Conservation (phyloP, 2,888 invertebrate genomes). For the Taenaris catops region DNA sequence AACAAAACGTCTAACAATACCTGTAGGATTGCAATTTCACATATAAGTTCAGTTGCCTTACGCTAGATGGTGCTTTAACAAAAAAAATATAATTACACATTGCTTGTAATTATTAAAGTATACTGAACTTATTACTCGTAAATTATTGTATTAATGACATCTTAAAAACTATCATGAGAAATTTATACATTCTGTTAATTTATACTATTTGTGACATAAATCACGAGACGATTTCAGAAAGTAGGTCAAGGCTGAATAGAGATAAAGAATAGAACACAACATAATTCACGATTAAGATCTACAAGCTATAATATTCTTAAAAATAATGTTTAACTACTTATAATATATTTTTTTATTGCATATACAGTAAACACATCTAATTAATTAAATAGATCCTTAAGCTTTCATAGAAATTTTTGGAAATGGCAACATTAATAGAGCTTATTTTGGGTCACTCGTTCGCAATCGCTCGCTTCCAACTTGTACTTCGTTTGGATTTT, state of each 20-base stretch:
- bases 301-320: no score
- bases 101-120: no score
- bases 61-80: constrained; percentile 2
- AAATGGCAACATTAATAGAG: constrained; percentile 69
- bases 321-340: no score
- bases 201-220: constrained; percentile 20
- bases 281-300: no score
- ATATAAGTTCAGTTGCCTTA: neutral
- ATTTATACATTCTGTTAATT: no score
- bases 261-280: constrained; percentile 17
- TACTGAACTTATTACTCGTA: no score
- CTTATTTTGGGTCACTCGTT: constrained; percentile 80
- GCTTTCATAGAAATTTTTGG: constrained; percentile 51
- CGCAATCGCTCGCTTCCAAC: constrained; percentile 53
- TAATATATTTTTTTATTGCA: no score
- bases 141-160: no score
- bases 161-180: no score
- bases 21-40: neutral
- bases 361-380: no score
- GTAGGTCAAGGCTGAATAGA: constrained; percentile 53
- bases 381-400: constrained; percentile 35
- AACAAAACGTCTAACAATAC: no score
- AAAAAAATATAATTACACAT: no score
- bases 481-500: constrained; percentile 71
- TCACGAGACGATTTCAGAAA: constrained; percentile 46